Evolutionary conservation across 1,140 invertebrate genomes (phyloP).

Genomic region (Panulirus ornatus): DNA sequence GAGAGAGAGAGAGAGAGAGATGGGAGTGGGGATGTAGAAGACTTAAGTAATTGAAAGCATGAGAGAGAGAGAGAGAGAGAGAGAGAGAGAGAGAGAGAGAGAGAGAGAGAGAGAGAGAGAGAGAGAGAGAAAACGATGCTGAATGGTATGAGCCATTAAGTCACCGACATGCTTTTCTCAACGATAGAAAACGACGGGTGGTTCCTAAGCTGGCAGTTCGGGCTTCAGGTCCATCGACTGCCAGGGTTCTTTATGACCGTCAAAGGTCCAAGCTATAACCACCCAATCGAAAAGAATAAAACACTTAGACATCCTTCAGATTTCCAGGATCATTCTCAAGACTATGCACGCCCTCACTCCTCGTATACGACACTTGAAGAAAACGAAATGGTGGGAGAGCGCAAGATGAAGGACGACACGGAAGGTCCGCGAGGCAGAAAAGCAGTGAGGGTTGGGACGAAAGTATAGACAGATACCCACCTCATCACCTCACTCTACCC

Average conservation of each 20-base stretch:
- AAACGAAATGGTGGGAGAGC: neutral
- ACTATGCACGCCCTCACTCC: neutral
- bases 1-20: neutral
- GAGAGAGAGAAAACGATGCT: neutral
- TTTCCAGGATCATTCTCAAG: neutral
- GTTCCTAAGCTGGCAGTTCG: neutral
- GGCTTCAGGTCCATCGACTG: neutral
- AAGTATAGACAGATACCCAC: neutral
- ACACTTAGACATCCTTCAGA: neutral
- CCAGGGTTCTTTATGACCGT: neutral
- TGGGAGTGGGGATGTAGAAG: too few relatives aligned
- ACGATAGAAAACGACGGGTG: neutral
- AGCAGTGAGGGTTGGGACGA: neutral
- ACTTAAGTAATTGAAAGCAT: neutral
- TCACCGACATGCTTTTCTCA: neutral
- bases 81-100: neutral
- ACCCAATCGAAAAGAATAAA: neutral
- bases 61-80: neutral
- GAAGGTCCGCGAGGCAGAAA: neutral
- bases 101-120: neutral
- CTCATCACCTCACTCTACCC: neutral
- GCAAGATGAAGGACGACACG: neutral
- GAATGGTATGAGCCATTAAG: neutral
- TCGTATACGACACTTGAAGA: neutral
- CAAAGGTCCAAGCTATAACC: neutral